Base-by-base conservation (phyloP, 2,888 invertebrate species). In the Operophtera brumata region DNA sequence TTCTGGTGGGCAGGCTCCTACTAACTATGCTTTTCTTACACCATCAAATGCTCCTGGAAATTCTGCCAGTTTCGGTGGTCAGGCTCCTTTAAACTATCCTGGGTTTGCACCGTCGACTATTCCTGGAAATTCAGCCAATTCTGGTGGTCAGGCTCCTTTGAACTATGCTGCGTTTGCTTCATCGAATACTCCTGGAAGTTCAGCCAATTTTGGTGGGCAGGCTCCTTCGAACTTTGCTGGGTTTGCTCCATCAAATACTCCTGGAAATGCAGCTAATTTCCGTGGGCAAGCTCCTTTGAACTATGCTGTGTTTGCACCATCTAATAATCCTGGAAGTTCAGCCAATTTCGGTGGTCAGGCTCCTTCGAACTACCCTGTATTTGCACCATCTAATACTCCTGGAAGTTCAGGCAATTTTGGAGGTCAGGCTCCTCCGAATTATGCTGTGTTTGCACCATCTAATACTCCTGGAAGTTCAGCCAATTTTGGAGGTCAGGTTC, bases 361-460 rank as follows among this genome's bases (percentile, higher is more conserved):
- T 8, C 41, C 37, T 37, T 26, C 14, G 13, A 46, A 12, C 9
- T 42, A 45, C 20, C n/a, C 37, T 28, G 43, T 35, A 1, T 47
- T 37, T 11, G 10, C 36, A 13, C 42, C 46, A 11, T 11, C 34
- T 28, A 47, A 28, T 39, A 7, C 43, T 34, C 48, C 34, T 6
- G 55, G n/a, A 30, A 40, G 35, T 44, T 43, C 42, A 51, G 26
- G 26, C 7, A 32, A 13, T 14, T 14, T 30, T 2, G 45, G 26
- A 41, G n/a, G 43, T 12, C 50, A 51, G n/a, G 34, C 39, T 50
- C 34, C 50, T 25, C 25, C 45, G 25, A 11, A 9, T 13, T 45
- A 35, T 20, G 14, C 14, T 30, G 30, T 20, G 10, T 30, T 35
- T 1, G 30, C 40, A 20, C 28, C 36, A 11, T 12, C 41, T 14